Conservation (phyloP, 1,140 invertebrate genomes). For the Procambarus virginalis region DNA sequence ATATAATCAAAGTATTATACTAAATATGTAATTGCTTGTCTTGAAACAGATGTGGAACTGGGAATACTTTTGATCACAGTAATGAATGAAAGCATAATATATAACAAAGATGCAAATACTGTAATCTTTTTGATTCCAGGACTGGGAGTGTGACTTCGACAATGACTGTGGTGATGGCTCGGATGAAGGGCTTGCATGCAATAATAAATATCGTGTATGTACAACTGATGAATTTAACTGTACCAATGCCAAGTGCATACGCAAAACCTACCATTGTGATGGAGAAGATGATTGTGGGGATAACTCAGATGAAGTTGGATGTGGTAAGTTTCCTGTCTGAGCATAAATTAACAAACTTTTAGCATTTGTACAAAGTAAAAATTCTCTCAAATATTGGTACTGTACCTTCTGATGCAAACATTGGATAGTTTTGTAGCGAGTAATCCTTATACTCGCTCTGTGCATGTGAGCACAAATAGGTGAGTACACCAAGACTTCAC, state of each 20-base stretch:
- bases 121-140: slow-evolving; percentile 27
- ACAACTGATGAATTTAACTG: slow-evolving; percentile 87
- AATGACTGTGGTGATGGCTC: slow-evolving; percentile 95
- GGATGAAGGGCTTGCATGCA: slow-evolving; percentile 93
- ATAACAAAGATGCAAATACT: no score
- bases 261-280: slow-evolving; percentile 90
- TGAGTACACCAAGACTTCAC: no score
- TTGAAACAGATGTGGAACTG: no score
- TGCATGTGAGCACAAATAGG: no score
- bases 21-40: no score
- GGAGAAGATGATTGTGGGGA: slow-evolving; percentile 95
- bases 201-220: slow-evolving; percentile 86
- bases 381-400: not conserved
- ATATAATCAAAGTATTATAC: no score
- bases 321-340: slow-evolving; percentile 74
- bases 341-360: not conserved
- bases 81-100: no score
- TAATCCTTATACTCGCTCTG: no score
- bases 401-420: not conserved
- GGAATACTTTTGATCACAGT: no score
- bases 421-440: no score
- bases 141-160: slow-evolving; percentile 90
- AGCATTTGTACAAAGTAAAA: not conserved
- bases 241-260: slow-evolving; percentile 95
- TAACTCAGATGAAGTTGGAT: slow-evolving; percentile 87